Percentiles rank a stretch among this genome's conserved stretches.
Evolutionary conservation across 1,140 invertebrate species (phyloP).

Genomic region (Paralvinella palmiformis): DNA sequence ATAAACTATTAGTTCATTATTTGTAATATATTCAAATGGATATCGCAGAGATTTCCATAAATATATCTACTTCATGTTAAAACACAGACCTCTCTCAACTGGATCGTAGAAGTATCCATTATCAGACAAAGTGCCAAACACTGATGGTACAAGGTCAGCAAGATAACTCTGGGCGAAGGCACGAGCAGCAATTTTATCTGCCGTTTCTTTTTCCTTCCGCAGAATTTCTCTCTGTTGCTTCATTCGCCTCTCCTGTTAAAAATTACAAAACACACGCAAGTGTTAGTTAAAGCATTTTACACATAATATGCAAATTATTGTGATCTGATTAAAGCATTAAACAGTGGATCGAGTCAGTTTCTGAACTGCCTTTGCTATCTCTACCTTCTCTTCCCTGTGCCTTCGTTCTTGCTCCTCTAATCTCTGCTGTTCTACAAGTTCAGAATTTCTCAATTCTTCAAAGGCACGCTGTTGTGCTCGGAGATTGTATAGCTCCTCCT

Average conservation of each 20-base stretch:
- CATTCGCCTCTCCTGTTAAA: conserved; percentile 34
- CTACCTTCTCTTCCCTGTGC: conserved; percentile 56
- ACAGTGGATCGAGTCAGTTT: too few species aligned
- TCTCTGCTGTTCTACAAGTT: conserved; percentile 69
- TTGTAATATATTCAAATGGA: too few species aligned
- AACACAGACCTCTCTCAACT: conserved; percentile 59
- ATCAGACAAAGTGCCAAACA: conserved; percentile 70
- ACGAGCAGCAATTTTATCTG: conserved; percentile 72
- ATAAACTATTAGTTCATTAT: too few species aligned
- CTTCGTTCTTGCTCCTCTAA: conserved; percentile 67
- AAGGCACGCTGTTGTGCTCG: conserved; percentile 71
- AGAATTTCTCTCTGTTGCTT: conserved; percentile 56
- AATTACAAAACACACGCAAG: too few species aligned
- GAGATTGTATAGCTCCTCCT: conserved; percentile 58
- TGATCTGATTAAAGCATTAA: too few species aligned
- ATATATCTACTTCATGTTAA: too few species aligned
- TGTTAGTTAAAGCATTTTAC: too few species aligned
- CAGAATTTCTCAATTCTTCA: conserved; percentile 66
- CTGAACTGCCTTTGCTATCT: too few species aligned
- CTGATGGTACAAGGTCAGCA: conserved; percentile 72
- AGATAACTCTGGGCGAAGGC: conserved; percentile 77
- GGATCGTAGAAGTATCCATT: conserved; percentile 69
- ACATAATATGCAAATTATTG: too few species aligned
- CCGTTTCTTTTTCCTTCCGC: conserved; percentile 62
- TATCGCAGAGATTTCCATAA: too few species aligned